These are phyloP conservation scores for Darevskia mixta DNA, from an alignment of 2,797 vertebrate genomes.

Conservation along the genomic window DNA sequence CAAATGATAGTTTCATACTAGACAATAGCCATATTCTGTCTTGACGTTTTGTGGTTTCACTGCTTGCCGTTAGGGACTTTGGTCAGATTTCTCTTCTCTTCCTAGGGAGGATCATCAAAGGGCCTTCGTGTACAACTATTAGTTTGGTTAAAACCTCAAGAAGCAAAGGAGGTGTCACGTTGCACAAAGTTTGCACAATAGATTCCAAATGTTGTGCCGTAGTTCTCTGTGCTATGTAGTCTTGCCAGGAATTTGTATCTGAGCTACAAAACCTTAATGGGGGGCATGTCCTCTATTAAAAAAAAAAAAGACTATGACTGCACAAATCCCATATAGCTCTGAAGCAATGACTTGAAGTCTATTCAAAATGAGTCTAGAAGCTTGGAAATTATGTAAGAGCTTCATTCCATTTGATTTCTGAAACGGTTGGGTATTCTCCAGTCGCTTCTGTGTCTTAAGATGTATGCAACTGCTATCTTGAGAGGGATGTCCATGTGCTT, in stretches of 20 bases:
- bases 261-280: neutral
- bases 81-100: conserved; percentile 44
- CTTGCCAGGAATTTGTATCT: neutral
- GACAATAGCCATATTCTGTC: neutral
- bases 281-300: neutral
- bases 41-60: neutral
- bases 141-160: neutral
- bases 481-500: neutral
- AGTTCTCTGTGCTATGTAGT: neutral
- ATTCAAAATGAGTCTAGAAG: conserved; percentile 36
- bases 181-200: neutral
- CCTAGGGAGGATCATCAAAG: conserved; percentile 44
- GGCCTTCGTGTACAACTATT: neutral
- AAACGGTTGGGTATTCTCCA: neutral
- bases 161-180: neutral
- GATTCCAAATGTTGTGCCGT: neutral
- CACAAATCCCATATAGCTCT: conserved; percentile 24
- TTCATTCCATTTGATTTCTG: neutral
- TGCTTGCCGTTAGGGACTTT: conserved; percentile 23
- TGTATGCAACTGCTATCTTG: neutral
- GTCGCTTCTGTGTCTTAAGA: neutral
- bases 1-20: conserved; percentile 36
- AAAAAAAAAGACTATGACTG: neutral
- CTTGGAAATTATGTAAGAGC: conserved; percentile 7
- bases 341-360: conserved; percentile 31